Conservation (phyloP, 2,113 vertebrate genomes). For the Amphiprion ocellaris region DNA sequence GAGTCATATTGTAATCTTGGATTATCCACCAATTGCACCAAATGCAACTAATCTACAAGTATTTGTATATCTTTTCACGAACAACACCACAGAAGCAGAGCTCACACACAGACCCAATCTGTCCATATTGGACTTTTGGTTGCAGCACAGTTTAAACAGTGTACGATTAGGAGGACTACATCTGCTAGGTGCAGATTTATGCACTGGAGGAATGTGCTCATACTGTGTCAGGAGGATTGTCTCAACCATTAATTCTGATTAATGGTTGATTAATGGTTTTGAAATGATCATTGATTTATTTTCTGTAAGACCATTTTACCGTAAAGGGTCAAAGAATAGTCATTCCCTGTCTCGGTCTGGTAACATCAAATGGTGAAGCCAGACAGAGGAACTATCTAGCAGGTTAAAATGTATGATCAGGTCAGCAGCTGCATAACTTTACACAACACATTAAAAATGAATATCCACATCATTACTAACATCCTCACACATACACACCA, state of each 20-base stretch:
- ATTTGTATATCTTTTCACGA: neutral
- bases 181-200: constrained; percentile 27
- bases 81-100: neutral
- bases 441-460: neutral
- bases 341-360: neutral
- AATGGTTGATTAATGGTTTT: constrained; percentile 23
- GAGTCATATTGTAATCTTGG: neutral
- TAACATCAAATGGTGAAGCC: neutral
- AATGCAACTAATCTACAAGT: neutral
- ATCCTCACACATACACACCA: constrained; percentile 3
- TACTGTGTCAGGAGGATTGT: constrained; percentile 24
- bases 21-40: neutral
- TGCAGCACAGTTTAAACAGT: constrained; percentile 22
- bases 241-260: constrained; percentile 30
- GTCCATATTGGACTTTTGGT: constrained; percentile 10
- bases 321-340: constrained; percentile 3
- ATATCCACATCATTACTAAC: constrained; percentile 5
- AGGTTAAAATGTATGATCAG: constrained; percentile 3
- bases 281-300: constrained; percentile 13
- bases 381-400: neutral
- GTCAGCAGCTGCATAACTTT: constrained; percentile 12
- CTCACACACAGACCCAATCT: neutral
- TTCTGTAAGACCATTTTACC: constrained; percentile 3
- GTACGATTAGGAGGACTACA: constrained; percentile 1
- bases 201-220: neutral